Percentiles rank a stretch among this genome's conserved stretches.
Conservation (phyloP, 2,888 invertebrate species). For the Amiota mariae region DNA sequence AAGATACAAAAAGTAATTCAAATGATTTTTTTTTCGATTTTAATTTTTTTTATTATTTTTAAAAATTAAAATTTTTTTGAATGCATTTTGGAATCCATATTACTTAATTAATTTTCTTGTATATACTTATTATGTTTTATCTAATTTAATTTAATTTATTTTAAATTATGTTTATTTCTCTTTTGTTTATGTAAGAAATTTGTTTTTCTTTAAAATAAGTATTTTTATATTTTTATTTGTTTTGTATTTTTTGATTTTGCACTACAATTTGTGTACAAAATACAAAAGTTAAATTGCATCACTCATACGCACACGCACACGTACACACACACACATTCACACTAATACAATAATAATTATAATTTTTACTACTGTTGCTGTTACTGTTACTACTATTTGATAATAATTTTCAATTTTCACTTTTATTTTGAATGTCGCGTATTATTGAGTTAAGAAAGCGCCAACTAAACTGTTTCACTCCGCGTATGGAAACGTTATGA, state of each 20-base stretch:
- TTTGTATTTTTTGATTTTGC: neutral
- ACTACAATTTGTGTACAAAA: neutral
- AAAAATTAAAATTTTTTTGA: no score
- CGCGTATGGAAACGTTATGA: constrained; percentile 18
- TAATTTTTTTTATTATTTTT: no score
- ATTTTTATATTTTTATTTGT: neutral
- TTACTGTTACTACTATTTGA: neutral
- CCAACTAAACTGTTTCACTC: neutral
- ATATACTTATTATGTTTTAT: no score
- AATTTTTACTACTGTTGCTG: neutral
- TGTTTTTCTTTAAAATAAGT: no score
- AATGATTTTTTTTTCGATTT: no score
- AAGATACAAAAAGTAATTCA: no score
- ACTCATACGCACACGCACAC: neutral
- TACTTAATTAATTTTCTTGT: no score
- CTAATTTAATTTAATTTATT: no score
- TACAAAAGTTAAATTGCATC: neutral
- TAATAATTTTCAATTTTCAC: neutral
- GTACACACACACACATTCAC: neutral
- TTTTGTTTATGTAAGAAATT: no score
- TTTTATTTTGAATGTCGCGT: no score
- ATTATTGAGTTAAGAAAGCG: neutral
- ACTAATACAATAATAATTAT: neutral
- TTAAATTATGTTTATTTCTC: no score
- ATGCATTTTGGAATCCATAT: no score